Percentiles rank a stretch among this genome's conserved stretches.
These are phyloP conservation scores for Centropus bengalensis DNA, from an alignment of 2,113 vertebrate genomes.

Conservation along the genomic window DNA sequence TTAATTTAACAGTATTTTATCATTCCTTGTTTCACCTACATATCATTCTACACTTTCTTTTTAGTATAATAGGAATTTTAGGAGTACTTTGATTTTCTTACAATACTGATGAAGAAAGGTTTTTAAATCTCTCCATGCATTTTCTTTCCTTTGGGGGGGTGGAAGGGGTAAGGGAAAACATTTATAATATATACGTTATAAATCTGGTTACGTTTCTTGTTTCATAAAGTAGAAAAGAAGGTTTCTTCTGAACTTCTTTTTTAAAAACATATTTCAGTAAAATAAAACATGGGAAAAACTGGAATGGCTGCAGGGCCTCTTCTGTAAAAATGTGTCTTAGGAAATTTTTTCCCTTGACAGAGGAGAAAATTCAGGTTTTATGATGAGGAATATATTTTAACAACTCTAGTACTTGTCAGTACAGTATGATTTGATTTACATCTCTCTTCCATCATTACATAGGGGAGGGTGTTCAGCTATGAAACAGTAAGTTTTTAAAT, in stretches of 20 bases:
- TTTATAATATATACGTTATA: not conserved
- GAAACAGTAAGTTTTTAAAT: not conserved
- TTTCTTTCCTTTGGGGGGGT: not conserved
- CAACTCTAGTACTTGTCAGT: not conserved
- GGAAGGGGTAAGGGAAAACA: no score
- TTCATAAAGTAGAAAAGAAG: not conserved
- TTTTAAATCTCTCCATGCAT: not conserved
- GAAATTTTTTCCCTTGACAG: not conserved
- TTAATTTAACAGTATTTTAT: not conserved
- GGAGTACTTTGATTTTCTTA: not conserved
- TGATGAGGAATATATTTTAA: not conserved
- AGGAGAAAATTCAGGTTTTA: not conserved
- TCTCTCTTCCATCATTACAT: not conserved
- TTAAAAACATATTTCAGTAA: not conserved
- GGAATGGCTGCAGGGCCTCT: not conserved
- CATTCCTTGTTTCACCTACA: not conserved
- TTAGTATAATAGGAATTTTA: not conserved
- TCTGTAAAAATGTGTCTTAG: not conserved
- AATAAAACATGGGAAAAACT: not conserved
- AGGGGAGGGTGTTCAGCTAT: not conserved
- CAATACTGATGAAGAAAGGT: not conserved
- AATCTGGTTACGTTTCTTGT: not conserved
- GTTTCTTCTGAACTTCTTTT: not conserved
- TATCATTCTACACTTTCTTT: not conserved
- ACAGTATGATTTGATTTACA: not conserved